These are phyloP conservation scores for Anagrus nilaparvatae DNA, from an alignment of 1,140 invertebrate species.

Conservation along the genomic window DNA sequence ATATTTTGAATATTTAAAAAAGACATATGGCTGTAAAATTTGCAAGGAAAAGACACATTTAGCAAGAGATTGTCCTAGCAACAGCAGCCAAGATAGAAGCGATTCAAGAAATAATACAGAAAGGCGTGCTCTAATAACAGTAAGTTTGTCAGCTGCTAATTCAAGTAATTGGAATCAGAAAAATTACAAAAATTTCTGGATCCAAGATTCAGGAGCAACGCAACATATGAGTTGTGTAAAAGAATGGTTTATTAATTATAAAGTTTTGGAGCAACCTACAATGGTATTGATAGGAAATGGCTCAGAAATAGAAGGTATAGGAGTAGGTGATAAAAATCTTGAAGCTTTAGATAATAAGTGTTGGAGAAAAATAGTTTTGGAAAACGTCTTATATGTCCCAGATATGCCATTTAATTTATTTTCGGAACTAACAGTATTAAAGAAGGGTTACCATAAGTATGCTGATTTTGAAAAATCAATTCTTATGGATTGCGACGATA, in stretches of 20 bases:
- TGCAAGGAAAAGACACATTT: conserved; percentile 1
- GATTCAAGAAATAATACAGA: conserved; percentile 6
- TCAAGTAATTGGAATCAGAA: conserved; percentile 9
- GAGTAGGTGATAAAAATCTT: conserved; percentile 15
- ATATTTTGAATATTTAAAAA: background rate
- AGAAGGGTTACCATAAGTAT: conserved; percentile 16
- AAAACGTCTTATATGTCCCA: conserved; percentile 21
- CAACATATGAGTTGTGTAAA: conserved; percentile 19
- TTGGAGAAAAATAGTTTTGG: conserved; percentile 17
- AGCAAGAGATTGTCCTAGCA: background rate
- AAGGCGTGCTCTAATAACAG: conserved; percentile 13
- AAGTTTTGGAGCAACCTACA: conserved; percentile 10
- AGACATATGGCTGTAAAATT: background rate
- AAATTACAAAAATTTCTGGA: conserved; percentile 9
- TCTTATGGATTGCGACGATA: conserved; percentile 11
- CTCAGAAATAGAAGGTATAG: conserved; percentile 12
- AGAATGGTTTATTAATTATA: conserved; percentile 15
- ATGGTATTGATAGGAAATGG: conserved; percentile 18
- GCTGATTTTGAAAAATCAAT: conserved; percentile 12
- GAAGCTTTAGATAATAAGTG: conserved; percentile 18
- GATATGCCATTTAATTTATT: conserved; percentile 22
- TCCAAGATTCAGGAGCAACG: conserved; percentile 20
- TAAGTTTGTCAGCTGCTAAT: conserved; percentile 14
- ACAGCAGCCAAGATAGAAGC: no score
- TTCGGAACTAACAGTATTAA: conserved; percentile 19